phyloP scores from a whole-genome alignment of 2,888 invertebrate genomes.

The Julus scandinavius region DNA sequence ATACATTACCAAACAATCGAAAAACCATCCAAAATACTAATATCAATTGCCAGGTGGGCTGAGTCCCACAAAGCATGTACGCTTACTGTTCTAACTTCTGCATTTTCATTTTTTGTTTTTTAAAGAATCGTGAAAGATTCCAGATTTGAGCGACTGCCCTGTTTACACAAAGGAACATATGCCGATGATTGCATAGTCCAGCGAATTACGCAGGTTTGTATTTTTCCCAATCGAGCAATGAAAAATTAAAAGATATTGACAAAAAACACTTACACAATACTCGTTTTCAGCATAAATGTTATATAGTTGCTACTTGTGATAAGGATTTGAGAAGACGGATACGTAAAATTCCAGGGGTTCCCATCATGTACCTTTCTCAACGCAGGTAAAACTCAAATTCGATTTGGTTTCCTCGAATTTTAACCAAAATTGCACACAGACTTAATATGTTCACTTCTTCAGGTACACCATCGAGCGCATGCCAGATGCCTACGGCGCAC shows the following conservation, averaged over 20 bases:
- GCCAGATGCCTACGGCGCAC: slow-evolving; percentile 99
- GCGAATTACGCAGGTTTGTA: slow-evolving; percentile 82
- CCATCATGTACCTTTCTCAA: slow-evolving; percentile 96
- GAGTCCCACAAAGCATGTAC: too few relatives aligned
- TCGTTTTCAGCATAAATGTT: slow-evolving; percentile 88
- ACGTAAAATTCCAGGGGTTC: slow-evolving; percentile 97
- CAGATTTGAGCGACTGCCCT: slow-evolving; percentile 90
- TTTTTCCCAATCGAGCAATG: neutral
- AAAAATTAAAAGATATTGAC: slow-evolving; percentile 41
- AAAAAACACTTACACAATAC: neutral
- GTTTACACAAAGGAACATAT: slow-evolving; percentile 97
- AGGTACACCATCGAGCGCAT: slow-evolving; percentile 95
- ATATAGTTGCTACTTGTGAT: slow-evolving; percentile 99
- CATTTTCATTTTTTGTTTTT: slow-evolving; percentile 50
- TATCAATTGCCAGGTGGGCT: too few relatives aligned
- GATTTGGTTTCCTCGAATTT: neutral
- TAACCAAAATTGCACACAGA: neutral
- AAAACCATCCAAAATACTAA: too few relatives aligned
- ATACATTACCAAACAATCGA: too few relatives aligned
- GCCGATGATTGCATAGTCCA: slow-evolving; percentile 99
- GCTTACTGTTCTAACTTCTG: too few relatives aligned
- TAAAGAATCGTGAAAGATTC: slow-evolving; percentile 88
- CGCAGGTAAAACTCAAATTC: slow-evolving; percentile 71
- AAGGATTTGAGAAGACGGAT: slow-evolving; percentile 95
- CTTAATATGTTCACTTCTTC: slow-evolving; percentile 59